phyloP scores from a whole-genome alignment of 1,140 invertebrate genomes.

The Musca domestica region DNA sequence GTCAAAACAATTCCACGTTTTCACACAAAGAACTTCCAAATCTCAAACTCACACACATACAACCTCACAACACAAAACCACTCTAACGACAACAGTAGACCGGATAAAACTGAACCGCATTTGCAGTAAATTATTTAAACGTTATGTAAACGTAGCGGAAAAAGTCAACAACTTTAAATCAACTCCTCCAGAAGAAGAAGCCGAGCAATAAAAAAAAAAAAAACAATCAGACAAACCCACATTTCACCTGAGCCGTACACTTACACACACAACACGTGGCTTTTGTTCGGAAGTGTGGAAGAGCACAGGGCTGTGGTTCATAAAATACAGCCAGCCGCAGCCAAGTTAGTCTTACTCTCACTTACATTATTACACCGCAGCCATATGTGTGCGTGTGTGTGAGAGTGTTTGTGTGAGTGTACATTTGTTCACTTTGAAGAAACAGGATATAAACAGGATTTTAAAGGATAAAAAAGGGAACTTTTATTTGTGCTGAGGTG shows the following conservation, averaged over 20 bases:
- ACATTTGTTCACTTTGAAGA: not conserved
- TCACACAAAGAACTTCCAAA: too few relatives aligned
- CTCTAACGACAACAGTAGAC: not conserved
- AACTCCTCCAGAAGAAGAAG: not conserved
- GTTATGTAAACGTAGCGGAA: slow-evolving; percentile 17
- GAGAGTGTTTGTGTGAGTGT: not conserved
- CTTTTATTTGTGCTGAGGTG: slow-evolving; percentile 5
- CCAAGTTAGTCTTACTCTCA: not conserved
- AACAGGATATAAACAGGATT: slow-evolving; percentile 19
- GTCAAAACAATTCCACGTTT: too few relatives aligned
- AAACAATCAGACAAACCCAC: not conserved
- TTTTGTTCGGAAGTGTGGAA: not conserved
- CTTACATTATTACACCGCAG: not conserved
- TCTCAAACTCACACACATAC: too few relatives aligned
- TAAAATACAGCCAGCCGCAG: too few relatives aligned
- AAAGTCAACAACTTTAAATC: slow-evolving; percentile 25
- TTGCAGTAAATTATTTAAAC: slow-evolving; percentile 26
- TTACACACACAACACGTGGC: not conserved
- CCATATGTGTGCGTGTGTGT: not conserved
- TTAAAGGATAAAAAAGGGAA: slow-evolving; percentile 6
- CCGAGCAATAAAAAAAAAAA: not conserved
- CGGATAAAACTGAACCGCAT: slow-evolving; percentile 6
- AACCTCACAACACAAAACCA: not conserved
- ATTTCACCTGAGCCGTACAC: not conserved
- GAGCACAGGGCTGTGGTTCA: too few relatives aligned